Evolutionary conservation across 2,888 invertebrate species (phyloP), one percentile per base, ranked within the genome.

Genomic region (Apomyelois bistriatella): DNA sequence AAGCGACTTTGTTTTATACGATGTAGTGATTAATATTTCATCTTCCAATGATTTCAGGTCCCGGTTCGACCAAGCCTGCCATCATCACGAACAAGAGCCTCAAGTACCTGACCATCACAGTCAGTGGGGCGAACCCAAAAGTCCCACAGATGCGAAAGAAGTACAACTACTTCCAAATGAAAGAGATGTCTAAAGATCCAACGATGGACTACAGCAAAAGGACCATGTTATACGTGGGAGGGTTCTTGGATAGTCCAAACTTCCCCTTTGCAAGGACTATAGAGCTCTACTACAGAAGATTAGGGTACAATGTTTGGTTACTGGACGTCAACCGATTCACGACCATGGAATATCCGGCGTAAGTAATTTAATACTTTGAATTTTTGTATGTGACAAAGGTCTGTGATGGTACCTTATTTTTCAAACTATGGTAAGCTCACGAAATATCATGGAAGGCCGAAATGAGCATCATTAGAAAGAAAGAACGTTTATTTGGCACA

Each of bases 141-240:
- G 52, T 65, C 0, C 54, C 53, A 0, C 60, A 61, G 0, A 72
- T 59, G 5, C 59, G 60, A 9, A 59, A 56, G 1, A 71, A 55
- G n/a, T 85, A 84, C 64, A 76, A 67, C 40, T 86, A 82, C 59
- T 79, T 64, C 48, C 72, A 84, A 57, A 74, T 75, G 58, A 66
- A 62, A 12, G 55, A 72, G 0, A 52, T 87, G 0, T 70, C 70
- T 0, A 70, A 68, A 17, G 75, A 82, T 53, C 68, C 68, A 0
- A 58, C 59, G 1, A 51, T 86, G 3, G 68, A 77, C 60, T 77
- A 70, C 50, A 68, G 52, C 0, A 82, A 68, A 53, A 78, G 69
- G 50, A 85, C 83, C 0, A 3, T 79, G 9, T 2, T 88, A 30
- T 87, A 77, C 40, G 71, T 79, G 0, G 79, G 79, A 0, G 87